Conservation (phyloP, 2,797 vertebrate species). For the Podarcis lilfordi region DNA sequence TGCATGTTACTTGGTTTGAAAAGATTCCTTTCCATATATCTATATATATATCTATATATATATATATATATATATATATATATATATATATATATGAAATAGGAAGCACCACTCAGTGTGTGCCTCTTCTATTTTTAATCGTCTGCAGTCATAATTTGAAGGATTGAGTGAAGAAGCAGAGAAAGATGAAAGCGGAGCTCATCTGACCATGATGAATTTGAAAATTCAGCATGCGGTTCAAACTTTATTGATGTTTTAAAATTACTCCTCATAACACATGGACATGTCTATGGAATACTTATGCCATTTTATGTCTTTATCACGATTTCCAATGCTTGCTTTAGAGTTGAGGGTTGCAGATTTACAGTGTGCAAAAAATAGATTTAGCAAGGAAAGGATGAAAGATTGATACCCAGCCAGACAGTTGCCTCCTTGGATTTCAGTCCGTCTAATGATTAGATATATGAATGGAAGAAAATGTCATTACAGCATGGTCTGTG, state of each 20-base stretch:
- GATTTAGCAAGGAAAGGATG: conserved; percentile 56
- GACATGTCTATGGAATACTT: conserved; percentile 63
- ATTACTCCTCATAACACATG: conserved; percentile 60
- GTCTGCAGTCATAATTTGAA: conserved; percentile 61
- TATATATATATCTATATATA: conserved; percentile 46
- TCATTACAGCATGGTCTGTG: background rate
- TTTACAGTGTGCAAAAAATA: conserved; percentile 57
- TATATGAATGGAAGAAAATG: background rate
- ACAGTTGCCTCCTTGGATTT: conserved; percentile 15
- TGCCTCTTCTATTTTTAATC: conserved; percentile 67
- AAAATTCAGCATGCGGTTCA: conserved; percentile 63
- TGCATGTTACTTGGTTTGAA: conserved; percentile 63
- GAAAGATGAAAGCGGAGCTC: conserved; percentile 64
- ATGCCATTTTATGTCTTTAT: conserved; percentile 65
- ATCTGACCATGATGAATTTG: conserved; percentile 66
- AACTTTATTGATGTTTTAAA: conserved; percentile 73
- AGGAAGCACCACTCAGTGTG: conserved; percentile 48
- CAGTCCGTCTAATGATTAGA: background rate
- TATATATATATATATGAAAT: conserved; percentile 37
- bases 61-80: too few species aligned
- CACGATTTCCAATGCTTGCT: conserved; percentile 52
- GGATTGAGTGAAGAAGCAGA: conserved; percentile 43
- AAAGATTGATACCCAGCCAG: conserved; percentile 37
- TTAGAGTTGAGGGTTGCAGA: conserved; percentile 67
- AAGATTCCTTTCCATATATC: conserved; percentile 64